A percentile compares a stretch with the other conserved stretches of the same genome.
Evolutionary conservation across 2,888 invertebrate genomes (phyloP).

Genomic region (Ceriagrion tenellum): DNA sequence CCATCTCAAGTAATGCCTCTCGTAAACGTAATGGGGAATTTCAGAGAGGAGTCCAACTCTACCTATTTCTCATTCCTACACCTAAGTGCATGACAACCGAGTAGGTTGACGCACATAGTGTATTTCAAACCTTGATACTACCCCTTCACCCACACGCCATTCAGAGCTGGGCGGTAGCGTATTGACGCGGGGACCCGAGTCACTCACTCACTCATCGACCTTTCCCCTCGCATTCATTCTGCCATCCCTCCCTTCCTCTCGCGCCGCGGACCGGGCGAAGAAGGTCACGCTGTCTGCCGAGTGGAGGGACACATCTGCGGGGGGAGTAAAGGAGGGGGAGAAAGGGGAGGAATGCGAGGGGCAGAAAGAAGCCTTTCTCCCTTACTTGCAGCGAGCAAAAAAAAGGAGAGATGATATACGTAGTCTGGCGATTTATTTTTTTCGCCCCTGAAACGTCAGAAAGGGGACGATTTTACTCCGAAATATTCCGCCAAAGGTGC

Average conservation of each 20-base stretch:
- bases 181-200: not conserved
- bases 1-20: not conserved
- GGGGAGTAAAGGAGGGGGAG: not conserved
- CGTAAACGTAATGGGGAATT: not conserved
- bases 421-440: not conserved
- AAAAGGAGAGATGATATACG: not conserved
- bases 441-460: too few relatives aligned
- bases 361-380: not conserved
- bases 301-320: not conserved
- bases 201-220: not conserved
- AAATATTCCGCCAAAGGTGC: too few relatives aligned
- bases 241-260: not conserved
- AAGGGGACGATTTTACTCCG: too few relatives aligned
- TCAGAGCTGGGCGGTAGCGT: not conserved
- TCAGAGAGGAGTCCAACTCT: not conserved
- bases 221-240: constrained; percentile 26
- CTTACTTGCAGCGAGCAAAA: not conserved
- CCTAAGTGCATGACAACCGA: not conserved
- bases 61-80: too few relatives aligned
- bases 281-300: constrained; percentile 61
- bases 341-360: too few relatives aligned
- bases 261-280: not conserved
- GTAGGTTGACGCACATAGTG: too few relatives aligned
- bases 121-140: too few relatives aligned
- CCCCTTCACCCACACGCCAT: not conserved